Evolutionary conservation across 2,888 invertebrate species (phyloP).

Genomic region (Entomobrya multifasciata): DNA sequence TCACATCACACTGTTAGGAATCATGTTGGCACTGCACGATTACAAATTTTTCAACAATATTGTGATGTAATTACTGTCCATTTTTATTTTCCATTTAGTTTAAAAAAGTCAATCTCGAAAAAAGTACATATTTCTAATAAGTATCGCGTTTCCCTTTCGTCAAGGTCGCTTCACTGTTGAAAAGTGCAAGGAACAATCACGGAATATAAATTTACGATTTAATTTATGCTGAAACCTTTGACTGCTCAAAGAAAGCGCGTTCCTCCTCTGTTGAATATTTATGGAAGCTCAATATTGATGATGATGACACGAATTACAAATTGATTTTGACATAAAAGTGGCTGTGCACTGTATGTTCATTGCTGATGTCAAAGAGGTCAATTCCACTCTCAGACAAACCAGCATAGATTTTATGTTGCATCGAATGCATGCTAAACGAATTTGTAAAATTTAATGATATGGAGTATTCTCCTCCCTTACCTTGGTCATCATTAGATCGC

Average conservation of each 20-base stretch:
- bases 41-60: not conserved
- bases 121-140: not conserved
- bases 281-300: not conserved
- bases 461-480: too few species aligned
- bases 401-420: too few species aligned
- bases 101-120: slow-evolving; percentile 27
- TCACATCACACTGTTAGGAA: not conserved
- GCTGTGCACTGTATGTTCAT: not conserved
- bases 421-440: too few species aligned
- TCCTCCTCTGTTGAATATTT: not conserved
- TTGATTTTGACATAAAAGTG: slow-evolving; percentile 36
- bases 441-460: too few species aligned
- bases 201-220: not conserved
- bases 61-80: slow-evolving; percentile 19
- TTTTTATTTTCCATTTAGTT: slow-evolving; percentile 4
- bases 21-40: slow-evolving; percentile 41
- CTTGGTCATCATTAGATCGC: too few species aligned
- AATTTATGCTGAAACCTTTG: not conserved
- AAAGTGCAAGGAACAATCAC: slow-evolving; percentile 4
- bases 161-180: slow-evolving; percentile 2
- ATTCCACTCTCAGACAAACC: not conserved
- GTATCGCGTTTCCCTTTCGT: slow-evolving; percentile 1
- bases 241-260: not conserved
- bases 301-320: slow-evolving; percentile 45
- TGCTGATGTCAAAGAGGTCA: slow-evolving; percentile 21